These are phyloP conservation scores for Eulemur macaco DNA, from an alignment of 2,113 vertebrate species.

Conservation along the genomic window DNA sequence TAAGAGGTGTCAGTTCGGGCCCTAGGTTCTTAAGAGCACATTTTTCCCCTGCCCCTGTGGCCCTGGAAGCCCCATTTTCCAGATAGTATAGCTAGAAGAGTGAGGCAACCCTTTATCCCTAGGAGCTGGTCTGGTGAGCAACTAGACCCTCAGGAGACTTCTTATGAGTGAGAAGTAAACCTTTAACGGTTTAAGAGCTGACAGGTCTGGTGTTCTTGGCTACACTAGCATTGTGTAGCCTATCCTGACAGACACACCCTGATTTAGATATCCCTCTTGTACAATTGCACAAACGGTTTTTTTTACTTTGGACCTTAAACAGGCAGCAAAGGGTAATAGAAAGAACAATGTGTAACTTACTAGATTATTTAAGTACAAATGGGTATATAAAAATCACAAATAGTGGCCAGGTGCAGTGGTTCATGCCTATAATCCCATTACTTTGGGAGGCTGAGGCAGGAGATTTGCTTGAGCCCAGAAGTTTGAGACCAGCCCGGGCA, in stretches of 20 bases:
- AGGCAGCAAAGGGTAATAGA: background rate
- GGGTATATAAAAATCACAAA: conserved; percentile 36
- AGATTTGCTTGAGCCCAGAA: no score
- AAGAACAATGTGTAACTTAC: background rate
- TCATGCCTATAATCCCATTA: no score
- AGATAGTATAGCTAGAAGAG: background rate
- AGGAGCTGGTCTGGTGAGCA: background rate
- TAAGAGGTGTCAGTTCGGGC: background rate
- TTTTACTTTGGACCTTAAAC: background rate
- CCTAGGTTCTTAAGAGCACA: background rate
- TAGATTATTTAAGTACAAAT: background rate
- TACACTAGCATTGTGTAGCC: background rate
- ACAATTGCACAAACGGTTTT: background rate
- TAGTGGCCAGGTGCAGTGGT: background rate
- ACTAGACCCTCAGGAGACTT: background rate
- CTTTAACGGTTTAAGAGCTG: background rate
- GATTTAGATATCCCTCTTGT: background rate
- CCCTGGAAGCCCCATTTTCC: background rate
- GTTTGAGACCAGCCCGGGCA: no score
- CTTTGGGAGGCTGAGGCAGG: no score
- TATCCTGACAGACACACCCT: background rate
- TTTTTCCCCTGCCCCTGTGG: background rate
- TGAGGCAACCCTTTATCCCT: background rate
- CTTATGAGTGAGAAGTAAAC: conserved; percentile 4
- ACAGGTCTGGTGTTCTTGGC: background rate